A percentile compares a stretch with the other conserved stretches of the same genome.
These are phyloP conservation scores for Lepilemur ruficaudatus DNA, from an alignment of 2,797 vertebrate species.

Conservation along the genomic window DNA sequence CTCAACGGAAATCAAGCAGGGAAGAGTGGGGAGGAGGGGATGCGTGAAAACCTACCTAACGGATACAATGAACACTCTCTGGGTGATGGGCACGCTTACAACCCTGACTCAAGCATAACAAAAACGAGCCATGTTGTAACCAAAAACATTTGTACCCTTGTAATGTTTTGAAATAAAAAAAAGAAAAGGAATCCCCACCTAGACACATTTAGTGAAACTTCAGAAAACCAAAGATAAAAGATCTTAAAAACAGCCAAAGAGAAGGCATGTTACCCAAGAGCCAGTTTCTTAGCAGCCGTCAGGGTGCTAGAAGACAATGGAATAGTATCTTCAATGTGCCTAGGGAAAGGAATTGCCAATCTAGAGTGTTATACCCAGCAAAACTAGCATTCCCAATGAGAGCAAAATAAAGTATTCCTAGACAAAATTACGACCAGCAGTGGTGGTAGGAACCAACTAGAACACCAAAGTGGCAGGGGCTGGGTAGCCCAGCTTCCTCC, in stretches of 20 bases:
- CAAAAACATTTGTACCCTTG: background rate
- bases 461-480: too few species aligned
- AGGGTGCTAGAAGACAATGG: background rate
- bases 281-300: background rate
- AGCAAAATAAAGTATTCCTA: background rate
- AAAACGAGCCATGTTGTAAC: background rate
- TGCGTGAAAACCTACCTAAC: background rate
- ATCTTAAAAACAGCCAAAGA: background rate
- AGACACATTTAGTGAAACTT: background rate
- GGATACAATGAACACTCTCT: background rate
- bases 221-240: background rate
- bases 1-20: background rate
- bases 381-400: background rate
- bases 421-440: background rate
- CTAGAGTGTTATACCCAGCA: background rate
- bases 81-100: background rate
- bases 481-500: background rate
- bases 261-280: background rate
- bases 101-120: background rate
- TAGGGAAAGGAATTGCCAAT: background rate
- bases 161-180: background rate
- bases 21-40: background rate
- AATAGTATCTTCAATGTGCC: fast-evolving
- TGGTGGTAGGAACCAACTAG: fast-evolving
- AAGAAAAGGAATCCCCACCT: background rate